A percentile compares a stretch with the other conserved stretches of the same genome.
phyloP scores from a whole-genome alignment of 2,113 vertebrate species.

The Pipa parva region DNA sequence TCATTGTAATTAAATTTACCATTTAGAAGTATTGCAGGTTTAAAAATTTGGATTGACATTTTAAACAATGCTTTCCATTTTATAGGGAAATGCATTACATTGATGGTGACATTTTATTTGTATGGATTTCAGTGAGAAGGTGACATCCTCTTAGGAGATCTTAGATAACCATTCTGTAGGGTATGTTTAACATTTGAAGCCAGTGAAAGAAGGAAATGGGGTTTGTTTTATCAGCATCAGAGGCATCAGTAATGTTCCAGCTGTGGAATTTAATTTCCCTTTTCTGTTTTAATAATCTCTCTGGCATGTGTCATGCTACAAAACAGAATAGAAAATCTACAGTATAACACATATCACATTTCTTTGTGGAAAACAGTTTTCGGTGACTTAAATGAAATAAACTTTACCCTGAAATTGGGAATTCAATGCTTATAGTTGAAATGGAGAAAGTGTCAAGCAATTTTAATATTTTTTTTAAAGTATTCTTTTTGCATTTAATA shows the following conservation, averaged over 20 bases:
- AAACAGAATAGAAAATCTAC: not conserved
- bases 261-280: conserved; percentile 34
- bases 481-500: no score
- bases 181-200: conserved; percentile 27
- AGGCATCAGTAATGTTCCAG: conserved; percentile 32
- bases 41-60: no score
- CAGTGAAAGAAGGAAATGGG: conserved; percentile 32
- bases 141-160: conserved; percentile 54
- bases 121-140: conserved; percentile 18
- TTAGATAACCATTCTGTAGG: conserved; percentile 31
- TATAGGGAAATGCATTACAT: not conserved
- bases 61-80: no score
- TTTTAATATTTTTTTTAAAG: no score
- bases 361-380: not conserved
- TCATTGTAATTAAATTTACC: no score
- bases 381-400: not conserved
- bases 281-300: conserved; percentile 17
- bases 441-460: not conserved
- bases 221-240: conserved; percentile 34
- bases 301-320: conserved; percentile 19
- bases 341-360: not conserved
- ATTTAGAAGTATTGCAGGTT: no score
- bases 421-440: not conserved
- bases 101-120: conserved; percentile 29
- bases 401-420: not conserved